Conservation (phyloP, 2,888 invertebrate genomes). For the Entomobrya proxima region DNA sequence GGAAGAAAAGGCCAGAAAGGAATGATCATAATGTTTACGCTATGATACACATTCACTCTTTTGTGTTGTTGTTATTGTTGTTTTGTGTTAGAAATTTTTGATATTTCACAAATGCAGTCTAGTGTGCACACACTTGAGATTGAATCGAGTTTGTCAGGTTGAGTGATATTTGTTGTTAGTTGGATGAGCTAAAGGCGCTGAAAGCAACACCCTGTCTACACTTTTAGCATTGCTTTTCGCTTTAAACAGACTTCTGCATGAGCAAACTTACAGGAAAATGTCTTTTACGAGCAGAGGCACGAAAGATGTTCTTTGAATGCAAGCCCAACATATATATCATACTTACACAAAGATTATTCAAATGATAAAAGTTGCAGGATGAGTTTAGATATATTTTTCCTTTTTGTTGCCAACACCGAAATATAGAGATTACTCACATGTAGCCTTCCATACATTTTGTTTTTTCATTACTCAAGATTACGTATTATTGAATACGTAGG, state of each 20-base stretch:
- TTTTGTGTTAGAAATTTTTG: constrained; percentile 14
- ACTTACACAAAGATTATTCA: constrained; percentile 1
- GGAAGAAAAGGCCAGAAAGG: not conserved
- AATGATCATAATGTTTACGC: constrained; percentile 10
- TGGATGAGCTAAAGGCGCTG: constrained; percentile 70
- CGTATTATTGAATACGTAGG: not conserved
- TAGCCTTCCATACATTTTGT: not conserved
- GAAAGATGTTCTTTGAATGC: not conserved
- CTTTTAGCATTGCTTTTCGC: constrained; percentile 42
- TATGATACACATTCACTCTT: constrained; percentile 34
- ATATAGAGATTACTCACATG: not conserved
- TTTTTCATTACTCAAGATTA: not conserved
- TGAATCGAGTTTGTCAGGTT: constrained; percentile 58
- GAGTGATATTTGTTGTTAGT: constrained; percentile 63
- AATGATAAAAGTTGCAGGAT: constrained; percentile 17
- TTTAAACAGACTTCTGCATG: constrained; percentile 26
- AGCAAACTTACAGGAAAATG: constrained; percentile 32
- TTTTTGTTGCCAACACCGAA: no score
- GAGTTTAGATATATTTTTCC: no score
- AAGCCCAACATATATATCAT: not conserved
- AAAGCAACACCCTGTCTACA: constrained; percentile 73
- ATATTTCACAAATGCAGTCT: constrained; percentile 10
- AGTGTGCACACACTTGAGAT: constrained; percentile 10
- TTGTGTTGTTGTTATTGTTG: constrained; percentile 39
- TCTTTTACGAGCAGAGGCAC: constrained; percentile 21